Base-by-base conservation (phyloP, 35 echinoderm and acorn worm genomes). In the Lytechinus pictus region DNA sequence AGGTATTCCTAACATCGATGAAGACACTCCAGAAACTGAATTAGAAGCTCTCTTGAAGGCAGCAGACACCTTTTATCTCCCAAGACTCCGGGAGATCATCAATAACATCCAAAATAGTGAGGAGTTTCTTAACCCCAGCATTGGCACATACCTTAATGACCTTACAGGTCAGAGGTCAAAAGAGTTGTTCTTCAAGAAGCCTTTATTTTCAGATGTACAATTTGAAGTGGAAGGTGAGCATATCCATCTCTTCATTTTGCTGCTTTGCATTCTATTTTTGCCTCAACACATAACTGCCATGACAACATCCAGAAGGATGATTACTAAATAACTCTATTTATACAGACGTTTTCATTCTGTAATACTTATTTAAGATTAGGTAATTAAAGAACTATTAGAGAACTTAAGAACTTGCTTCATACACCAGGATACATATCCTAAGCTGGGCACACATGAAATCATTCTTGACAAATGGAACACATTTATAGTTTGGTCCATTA, bases 111-210 rank as follows among this genome's bases (percentile, higher is more conserved):
- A 96, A 52, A 98, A 97, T 86, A 96, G 96, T 86, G 95, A 98
- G 54, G 97, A 98, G 52, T 98, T 98, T 29, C 57, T 98, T 16
- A 98, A 98, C 87, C 97, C 97, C 9, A 98, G 97, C 58, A 98
- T 98, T 60, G 97, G 97, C 12, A 98, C 97, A 8, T 98, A 86
- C 91, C 97, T 98, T 9, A 98, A 97, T 86, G 97, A 98, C 57
- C 61, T 88, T 57, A 98, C 89, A 56, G 96, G 97, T 9, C 72
- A 96, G 71, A 95, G 94, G 66, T 57, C 95, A 27, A 98, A 98
- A 71, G 92, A 93, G 53, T 8, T 98, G 86, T 98, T 98, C 95
- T 79, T 98, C 4, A 96, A 91, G 56, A 95, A 96, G 92, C 52
- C 94, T 44, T 54, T 86, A 14, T 95, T 98, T 28, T 96, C 97